Conservation (phyloP, 2,797 vertebrate species). For the Semotilus atromaculatus region DNA sequence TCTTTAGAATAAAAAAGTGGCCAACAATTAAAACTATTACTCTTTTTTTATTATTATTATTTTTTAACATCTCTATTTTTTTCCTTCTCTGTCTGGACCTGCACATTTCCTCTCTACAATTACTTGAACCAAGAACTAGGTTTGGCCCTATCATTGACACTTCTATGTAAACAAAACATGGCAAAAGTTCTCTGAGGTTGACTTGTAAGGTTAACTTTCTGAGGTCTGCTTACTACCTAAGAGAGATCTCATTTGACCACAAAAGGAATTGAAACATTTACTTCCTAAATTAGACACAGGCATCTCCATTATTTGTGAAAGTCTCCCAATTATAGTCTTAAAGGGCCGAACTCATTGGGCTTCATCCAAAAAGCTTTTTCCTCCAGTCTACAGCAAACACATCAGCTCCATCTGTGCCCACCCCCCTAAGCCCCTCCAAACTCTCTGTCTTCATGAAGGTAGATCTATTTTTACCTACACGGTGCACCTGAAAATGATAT, state of each 20-base stretch:
- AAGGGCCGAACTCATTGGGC: slow-evolving; percentile 40
- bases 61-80: not conserved
- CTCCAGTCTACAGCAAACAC: slow-evolving; percentile 48
- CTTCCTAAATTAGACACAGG: slow-evolving; percentile 48
- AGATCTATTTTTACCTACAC: slow-evolving; percentile 70
- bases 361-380: slow-evolving; percentile 50
- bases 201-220: not conserved
- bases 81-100: not conserved
- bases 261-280: slow-evolving; percentile 46
- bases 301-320: slow-evolving; percentile 32
- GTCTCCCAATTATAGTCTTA: slow-evolving; percentile 47
- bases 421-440: slow-evolving; percentile 34
- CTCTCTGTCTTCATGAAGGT: slow-evolving; percentile 53
- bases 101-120: not conserved
- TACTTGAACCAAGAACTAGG: not conserved
- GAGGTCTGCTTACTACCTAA: not conserved
- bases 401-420: slow-evolving; percentile 49
- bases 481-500: slow-evolving; percentile 71
- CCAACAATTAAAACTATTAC: no score
- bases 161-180: not conserved
- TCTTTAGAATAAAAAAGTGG: no score
- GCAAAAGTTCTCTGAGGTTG: not conserved
- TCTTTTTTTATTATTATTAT: no score
- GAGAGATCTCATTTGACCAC: slow-evolving; percentile 31
- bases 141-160: not conserved